A percentile compares a stretch with the other conserved stretches of the same genome.
Conservation (phyloP, 1,140 invertebrate species). For the Papilio polyxenes region DNA sequence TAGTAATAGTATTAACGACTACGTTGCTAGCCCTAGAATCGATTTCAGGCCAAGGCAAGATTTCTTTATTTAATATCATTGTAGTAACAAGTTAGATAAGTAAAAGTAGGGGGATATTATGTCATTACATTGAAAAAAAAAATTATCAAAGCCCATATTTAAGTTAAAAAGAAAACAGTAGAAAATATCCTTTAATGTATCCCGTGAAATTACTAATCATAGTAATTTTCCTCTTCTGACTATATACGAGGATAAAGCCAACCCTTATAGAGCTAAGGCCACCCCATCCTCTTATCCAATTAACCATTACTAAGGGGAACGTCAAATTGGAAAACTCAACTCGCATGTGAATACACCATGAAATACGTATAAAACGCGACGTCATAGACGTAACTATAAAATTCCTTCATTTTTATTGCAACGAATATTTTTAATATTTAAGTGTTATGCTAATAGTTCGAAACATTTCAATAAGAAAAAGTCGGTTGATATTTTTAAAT, state of each 20-base stretch:
- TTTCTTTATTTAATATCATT: conserved; percentile 9
- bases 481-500: too few relatives aligned
- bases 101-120: background rate
- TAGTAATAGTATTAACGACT: background rate
- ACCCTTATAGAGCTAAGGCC: background rate
- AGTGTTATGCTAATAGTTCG: background rate
- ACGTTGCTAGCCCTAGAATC: background rate
- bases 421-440: background rate
- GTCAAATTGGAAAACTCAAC: background rate
- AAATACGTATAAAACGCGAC: conserved; percentile 10
- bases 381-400: background rate
- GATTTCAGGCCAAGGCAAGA: background rate
- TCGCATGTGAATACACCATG: background rate
- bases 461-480: background rate
- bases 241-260: background rate
- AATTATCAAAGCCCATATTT: too few relatives aligned
- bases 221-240: background rate
- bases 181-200: too few relatives aligned
- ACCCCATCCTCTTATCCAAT: conserved; percentile 26
- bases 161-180: too few relatives aligned
- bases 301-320: background rate
- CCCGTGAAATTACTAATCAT: too few relatives aligned
- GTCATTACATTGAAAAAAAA: too few relatives aligned
- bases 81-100: background rate
- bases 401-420: background rate